Conservation (phyloP, 1,140 invertebrate genomes). For the Drosophila baimaii region DNA sequence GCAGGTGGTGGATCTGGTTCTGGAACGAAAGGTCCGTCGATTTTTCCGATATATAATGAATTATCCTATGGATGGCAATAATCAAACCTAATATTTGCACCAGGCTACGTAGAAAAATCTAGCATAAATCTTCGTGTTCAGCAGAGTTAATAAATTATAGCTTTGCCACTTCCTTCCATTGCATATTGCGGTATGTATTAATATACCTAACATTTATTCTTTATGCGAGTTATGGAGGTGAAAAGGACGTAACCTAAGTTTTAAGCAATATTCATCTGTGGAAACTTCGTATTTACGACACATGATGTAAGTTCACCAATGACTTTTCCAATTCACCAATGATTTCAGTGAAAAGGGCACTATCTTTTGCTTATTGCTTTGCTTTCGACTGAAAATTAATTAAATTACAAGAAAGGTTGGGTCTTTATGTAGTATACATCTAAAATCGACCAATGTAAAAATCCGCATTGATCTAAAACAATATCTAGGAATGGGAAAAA, state of each 20-base stretch:
- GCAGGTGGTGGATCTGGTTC: conserved; percentile 10
- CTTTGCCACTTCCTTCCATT: neutral
- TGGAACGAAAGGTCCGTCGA: conserved; percentile 1
- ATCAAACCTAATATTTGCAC: conserved; percentile 1
- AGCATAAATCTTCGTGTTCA: neutral
- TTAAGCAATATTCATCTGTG: neutral
- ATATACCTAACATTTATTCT: neutral
- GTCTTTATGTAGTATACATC: neutral
- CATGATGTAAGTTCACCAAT: neutral
- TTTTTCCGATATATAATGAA: neutral
- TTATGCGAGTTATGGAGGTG: neutral
- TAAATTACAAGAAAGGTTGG: no score
- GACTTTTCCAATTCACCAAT: neutral
- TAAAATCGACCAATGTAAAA: neutral
- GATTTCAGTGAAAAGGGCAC: neutral
- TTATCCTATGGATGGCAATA: neutral
- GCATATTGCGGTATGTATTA: neutral
- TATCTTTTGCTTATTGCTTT: neutral
- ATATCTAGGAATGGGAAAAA: neutral
- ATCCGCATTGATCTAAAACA: neutral
- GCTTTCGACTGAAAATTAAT: no score
- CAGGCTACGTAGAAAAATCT: neutral
- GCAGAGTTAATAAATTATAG: neutral
- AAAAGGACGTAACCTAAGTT: neutral
- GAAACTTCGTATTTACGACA: no score